Base-by-base conservation (phyloP, 2,797 vertebrate genomes). In the Cottoperca gobio region DNA sequence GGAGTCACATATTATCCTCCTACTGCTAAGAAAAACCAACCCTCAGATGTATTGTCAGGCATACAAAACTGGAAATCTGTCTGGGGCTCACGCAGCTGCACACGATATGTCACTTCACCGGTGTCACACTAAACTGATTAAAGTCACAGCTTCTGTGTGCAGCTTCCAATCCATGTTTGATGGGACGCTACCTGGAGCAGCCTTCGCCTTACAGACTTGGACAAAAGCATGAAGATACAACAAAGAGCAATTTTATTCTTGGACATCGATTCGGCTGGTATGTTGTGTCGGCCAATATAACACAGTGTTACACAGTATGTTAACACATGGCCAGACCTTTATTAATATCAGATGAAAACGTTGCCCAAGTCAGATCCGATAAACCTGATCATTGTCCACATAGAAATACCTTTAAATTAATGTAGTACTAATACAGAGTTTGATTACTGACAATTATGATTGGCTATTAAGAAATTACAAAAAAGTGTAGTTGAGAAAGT, bases 1-100 rank as follows among this genome's bases (percentile, higher is more conserved):
- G 63, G 76, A 70, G 58, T 59, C 1, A 2, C 43, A n/a, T 53
- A 39, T 63, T 19, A 48, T 59, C 59, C 58, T 67, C 40, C n/a
- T 28, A 10, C n/a, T 54, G 0, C 39, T 13, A n/a, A 46, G 50
- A n/a, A 37, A 52, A 48, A 19, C 26, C 61, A 53, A 23, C 21
- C 7, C 26, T 6, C 9, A n/a, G n/a, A 62, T 40, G 7, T 19
- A 62, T 55, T 68, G 42, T 45, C 37, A 33, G 28, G 21, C 12
- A 66, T 8, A 59, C 11, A 61, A 17, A 24, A 45, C 13, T 42
- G 10, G 19, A 58, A 26, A 57, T 49, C n/a, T 39, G 17, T 52
- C 52, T 13, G 26, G 10, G 33, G 2, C 49, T 74, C 50, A 76
- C 11, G 17, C 53, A 17, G 54, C 23, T 26, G 2, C 59, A 43